phyloP scores from a whole-genome alignment of 2,888 invertebrate genomes.

The Doris montereyensis region DNA sequence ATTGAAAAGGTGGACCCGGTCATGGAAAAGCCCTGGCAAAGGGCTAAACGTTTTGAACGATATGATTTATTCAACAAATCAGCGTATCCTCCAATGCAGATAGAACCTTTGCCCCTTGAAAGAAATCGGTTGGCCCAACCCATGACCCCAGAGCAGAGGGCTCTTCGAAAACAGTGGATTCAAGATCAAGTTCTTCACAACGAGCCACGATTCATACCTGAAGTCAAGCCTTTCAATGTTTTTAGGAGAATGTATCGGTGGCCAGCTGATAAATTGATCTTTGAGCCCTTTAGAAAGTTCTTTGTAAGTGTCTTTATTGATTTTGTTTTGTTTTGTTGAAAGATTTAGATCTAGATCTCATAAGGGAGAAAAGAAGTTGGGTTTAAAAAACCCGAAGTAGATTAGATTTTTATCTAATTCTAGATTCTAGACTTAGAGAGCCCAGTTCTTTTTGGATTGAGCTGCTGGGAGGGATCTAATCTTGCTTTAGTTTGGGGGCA shows the following conservation, averaged over 20 bases:
- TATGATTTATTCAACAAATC: constrained; percentile 56
- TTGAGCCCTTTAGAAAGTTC: constrained; percentile 27
- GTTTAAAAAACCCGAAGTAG: too few relatives aligned
- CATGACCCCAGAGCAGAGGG: constrained; percentile 68
- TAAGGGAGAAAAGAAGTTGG: too few relatives aligned
- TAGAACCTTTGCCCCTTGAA: constrained; percentile 66
- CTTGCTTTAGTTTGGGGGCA: too few relatives aligned
- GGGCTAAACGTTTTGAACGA: constrained; percentile 47
- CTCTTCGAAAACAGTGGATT: constrained; percentile 67
- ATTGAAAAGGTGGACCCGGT: constrained; percentile 42
- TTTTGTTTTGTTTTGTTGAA: too few relatives aligned
- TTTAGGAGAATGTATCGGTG: constrained; percentile 56
- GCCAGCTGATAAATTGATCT: constrained; percentile 55
- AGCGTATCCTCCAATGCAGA: constrained; percentile 65
- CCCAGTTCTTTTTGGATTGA: too few relatives aligned
- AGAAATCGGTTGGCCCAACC: constrained; percentile 57
- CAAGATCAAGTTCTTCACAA: constrained; percentile 66
- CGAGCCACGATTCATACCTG: constrained; percentile 63
- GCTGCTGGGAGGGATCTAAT: too few relatives aligned
- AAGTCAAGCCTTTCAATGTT: constrained; percentile 58
- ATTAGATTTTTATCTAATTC: too few relatives aligned
- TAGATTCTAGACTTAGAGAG: too few relatives aligned
- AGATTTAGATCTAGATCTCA: too few relatives aligned
- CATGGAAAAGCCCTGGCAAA: constrained; percentile 56
- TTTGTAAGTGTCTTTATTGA: constrained; percentile 34